Base-by-base conservation (phyloP, 2,113 vertebrate genomes). In the Oceanites oceanicus region DNA sequence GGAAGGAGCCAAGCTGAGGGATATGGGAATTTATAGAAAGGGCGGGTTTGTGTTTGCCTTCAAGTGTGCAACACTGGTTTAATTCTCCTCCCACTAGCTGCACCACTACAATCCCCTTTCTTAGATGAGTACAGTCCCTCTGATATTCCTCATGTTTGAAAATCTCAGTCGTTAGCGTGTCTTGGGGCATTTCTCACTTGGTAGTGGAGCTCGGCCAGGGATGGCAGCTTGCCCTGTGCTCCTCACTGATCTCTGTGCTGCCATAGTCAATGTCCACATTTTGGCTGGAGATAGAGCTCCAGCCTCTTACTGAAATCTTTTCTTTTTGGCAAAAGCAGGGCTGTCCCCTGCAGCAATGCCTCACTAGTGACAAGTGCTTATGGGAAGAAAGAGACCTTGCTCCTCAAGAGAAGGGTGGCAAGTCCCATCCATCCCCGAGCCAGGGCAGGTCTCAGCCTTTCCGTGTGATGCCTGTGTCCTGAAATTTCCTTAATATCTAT, bases 371-470 rank as follows among this genome's bases (percentile, higher is more conserved):
- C 49, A 70, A 25, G 30, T 22, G 8, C 2, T 62, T 52, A 13
- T 6, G 36, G 22, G 27, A 49, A 66, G 58, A 91, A 58, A 20
- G 13, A 71, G 17, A n/a, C 6, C 14, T 27, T 56, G 34, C 9
- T 49, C 34, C 25, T 83, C 34, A 47, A 29, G 22, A 62, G 25
- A 81, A 4, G 2, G 27, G 20, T 45, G 25, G 9, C 72, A 77
- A 38, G 17, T 52, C 15, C 50, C 32, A 34, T 9, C 13, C 11
- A 18, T 25, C 17, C 61, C n/a, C 0, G 0, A 74, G 23, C 30
- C 27, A 65, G 44, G 38, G n/a, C 17, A 29, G 30, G 21, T 40
- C 38, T 81, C 34, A 85, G 53, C 18, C 42, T 32, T 83, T 75
- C 26, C 16, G 6, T 17, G 5, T 34, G 40, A 36, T 49, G 12